A percentile compares a stretch with the other conserved stretches of the same genome.
Conservation (phyloP, 1,140 invertebrate species). For the Pseudomyrmex sp. region DNA sequence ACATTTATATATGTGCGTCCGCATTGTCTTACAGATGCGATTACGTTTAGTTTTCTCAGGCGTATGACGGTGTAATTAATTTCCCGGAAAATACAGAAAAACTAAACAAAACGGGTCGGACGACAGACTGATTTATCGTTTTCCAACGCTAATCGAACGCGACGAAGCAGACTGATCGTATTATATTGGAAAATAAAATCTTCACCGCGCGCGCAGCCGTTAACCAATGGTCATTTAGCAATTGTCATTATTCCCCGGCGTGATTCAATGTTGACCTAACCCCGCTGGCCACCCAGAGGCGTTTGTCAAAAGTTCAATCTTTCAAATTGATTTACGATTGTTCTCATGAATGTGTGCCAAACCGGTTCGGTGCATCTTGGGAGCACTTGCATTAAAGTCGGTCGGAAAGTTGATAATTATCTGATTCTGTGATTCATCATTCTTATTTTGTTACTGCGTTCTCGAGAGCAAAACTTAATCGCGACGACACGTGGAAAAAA, state of each 20-base stretch:
- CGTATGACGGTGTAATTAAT: no score
- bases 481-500: no score
- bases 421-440: slow-evolving; percentile 43
- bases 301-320: slow-evolving; percentile 63
- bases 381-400: neutral
- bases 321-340: slow-evolving; percentile 63
- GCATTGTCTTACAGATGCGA: no score
- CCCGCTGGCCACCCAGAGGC: slow-evolving; percentile 45
- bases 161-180: neutral
- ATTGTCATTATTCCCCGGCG: slow-evolving; percentile 55
- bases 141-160: neutral
- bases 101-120: neutral
- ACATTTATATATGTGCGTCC: no score
- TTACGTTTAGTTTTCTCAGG: neutral
- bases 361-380: slow-evolving; percentile 33
- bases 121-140: neutral
- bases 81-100: neutral
- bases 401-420: slow-evolving; percentile 57
- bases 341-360: slow-evolving; percentile 58
- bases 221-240: slow-evolving; percentile 42
- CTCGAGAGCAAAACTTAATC: neutral
- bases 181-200: slow-evolving; percentile 28
- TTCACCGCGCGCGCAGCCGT: slow-evolving; percentile 6
- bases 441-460: neutral
- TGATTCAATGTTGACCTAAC: slow-evolving; percentile 64